Percentiles rank a stretch among this genome's conserved stretches.
Evolutionary conservation across 2,888 invertebrate species (phyloP).

Genomic region (Stegana nigrithorax): DNA sequence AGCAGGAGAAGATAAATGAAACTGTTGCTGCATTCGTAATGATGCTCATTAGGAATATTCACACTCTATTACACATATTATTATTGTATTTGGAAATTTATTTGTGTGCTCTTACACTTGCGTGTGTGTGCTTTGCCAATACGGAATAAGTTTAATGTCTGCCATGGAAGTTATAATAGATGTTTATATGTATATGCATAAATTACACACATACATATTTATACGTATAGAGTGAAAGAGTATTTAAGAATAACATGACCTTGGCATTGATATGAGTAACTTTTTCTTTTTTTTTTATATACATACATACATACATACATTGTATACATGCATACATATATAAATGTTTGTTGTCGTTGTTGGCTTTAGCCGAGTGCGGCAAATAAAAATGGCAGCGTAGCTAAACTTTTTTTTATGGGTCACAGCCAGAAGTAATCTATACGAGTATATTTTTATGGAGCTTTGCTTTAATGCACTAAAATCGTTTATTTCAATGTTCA

Average conservation of each 20-base stretch:
- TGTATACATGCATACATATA: conserved; percentile 5
- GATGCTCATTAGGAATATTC: no score
- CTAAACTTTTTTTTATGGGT: conserved; percentile 28
- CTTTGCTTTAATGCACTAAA: neutral
- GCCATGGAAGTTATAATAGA: conserved; percentile 26
- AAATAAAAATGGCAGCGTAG: conserved; percentile 32
- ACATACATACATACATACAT: neutral
- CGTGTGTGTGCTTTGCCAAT: no score
- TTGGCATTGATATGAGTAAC: conserved; percentile 1
- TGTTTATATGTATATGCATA: neutral
- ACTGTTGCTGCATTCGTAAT: no score
- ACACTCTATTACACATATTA: no score
- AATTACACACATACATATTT: conserved; percentile 18
- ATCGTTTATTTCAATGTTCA: conserved; percentile 8
- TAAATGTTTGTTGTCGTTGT: conserved; percentile 25
- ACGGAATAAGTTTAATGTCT: neutral
- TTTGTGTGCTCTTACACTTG: no score
- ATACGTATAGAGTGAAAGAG: no score
- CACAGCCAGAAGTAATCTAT: conserved; percentile 9
- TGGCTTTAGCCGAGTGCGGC: conserved; percentile 37
- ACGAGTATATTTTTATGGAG: conserved; percentile 4
- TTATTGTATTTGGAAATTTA: no score
- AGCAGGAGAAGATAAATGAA: no score
- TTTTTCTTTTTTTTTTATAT: no score
- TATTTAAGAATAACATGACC: conserved; percentile 3